These are phyloP conservation scores for Corydoras maculifer DNA, from an alignment of 2,113 vertebrate genomes.

Conservation along the genomic window DNA sequence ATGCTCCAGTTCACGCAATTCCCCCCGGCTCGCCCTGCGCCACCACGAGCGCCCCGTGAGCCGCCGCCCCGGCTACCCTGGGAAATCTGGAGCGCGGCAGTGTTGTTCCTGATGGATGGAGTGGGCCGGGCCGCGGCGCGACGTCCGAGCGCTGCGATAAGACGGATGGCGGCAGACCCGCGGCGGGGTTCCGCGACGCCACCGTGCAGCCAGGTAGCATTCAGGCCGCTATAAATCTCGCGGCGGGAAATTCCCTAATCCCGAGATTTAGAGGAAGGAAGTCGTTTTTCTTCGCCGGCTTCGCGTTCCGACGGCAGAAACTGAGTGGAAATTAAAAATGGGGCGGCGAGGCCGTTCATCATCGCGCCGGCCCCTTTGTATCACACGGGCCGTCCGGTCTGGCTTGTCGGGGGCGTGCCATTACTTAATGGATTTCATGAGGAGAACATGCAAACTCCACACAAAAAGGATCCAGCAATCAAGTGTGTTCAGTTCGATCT, in stretches of 20 bases:
- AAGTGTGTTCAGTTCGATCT: too few relatives aligned
- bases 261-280: conserved; percentile 31
- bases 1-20: not conserved
- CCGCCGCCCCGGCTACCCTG: not conserved
- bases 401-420: too few relatives aligned
- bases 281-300: conserved; percentile 37
- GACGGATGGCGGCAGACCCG: conserved; percentile 32
- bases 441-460: too few relatives aligned
- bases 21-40: not conserved
- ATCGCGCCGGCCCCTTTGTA: conserved; percentile 17
- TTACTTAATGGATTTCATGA: too few relatives aligned
- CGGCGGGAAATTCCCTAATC: conserved; percentile 37
- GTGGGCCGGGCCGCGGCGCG: not conserved
- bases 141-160: conserved; percentile 30
- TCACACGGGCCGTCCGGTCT: conserved; percentile 1
- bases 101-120: not conserved
- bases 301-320: conserved; percentile 14
- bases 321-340: conserved; percentile 39
- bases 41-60: not conserved
- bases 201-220: conserved; percentile 6
- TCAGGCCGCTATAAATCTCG: conserved; percentile 36
- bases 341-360: conserved; percentile 31
- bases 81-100: not conserved
- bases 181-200: conserved; percentile 9
- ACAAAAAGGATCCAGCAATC: too few relatives aligned